phyloP scores from a whole-genome alignment of 2,113 vertebrate species.

The Lota lota region DNA sequence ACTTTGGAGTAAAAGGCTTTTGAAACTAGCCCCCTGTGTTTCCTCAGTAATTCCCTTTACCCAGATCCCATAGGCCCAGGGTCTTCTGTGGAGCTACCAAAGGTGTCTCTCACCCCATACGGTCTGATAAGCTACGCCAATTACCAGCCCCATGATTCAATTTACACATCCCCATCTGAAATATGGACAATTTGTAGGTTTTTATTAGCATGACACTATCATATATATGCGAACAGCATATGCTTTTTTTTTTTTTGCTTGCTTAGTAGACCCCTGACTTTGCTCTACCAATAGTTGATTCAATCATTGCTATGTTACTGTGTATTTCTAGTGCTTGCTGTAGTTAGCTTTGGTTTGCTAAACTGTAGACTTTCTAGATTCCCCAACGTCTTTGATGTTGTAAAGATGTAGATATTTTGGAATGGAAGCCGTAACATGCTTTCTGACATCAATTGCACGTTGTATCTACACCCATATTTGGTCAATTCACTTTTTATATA shows the following conservation, averaged over 20 bases:
- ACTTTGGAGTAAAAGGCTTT: constrained; percentile 78
- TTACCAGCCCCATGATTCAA: not conserved
- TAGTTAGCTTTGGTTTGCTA: constrained; percentile 36
- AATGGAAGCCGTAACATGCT: constrained; percentile 21
- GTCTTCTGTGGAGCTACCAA: constrained; percentile 1
- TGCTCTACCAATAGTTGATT: constrained; percentile 11
- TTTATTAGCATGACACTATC: too few species aligned
- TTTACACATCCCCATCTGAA: too few species aligned
- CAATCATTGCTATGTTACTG: constrained; percentile 30
- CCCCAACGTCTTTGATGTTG: constrained; percentile 36
- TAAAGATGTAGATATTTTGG: constrained; percentile 22
- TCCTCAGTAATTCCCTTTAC: constrained; percentile 37
- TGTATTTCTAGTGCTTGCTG: constrained; percentile 15
- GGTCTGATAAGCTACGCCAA: not conserved
- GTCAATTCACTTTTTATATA: too few species aligned
- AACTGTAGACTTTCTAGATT: constrained; percentile 32
- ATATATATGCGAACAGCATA: too few species aligned
- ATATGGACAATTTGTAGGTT: too few species aligned
- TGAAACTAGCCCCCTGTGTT: constrained; percentile 77
- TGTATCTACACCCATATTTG: too few species aligned
- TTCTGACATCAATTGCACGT: not conserved
- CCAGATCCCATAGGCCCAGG: not conserved
- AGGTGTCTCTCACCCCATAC: not conserved
- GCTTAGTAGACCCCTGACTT: not conserved
- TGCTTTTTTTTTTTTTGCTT: constrained; percentile 11